phyloP scores from a whole-genome alignment of 2,113 vertebrate genomes.

The Leiothrix lutea region DNA sequence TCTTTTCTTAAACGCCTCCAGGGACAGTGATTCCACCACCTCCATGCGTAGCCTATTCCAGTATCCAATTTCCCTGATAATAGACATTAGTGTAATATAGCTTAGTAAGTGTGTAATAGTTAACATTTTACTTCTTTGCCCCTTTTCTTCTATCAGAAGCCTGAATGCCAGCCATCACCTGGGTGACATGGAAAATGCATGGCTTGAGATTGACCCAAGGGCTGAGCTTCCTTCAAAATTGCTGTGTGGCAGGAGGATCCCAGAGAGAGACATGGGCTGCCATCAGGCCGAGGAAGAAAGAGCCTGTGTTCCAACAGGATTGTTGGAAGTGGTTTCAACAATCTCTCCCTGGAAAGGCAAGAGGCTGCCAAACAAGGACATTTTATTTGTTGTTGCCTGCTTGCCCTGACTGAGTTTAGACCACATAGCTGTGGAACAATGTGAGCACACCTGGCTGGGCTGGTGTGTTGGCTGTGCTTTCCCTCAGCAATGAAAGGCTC shows the following conservation, averaged over 20 bases:
- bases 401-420: background rate
- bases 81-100: background rate
- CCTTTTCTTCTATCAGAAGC: background rate
- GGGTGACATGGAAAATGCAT: background rate
- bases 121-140: background rate
- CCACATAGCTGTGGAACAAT: background rate
- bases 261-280: background rate
- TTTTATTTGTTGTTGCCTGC: constrained; percentile 14
- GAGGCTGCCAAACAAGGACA: background rate
- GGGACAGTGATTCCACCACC: background rate
- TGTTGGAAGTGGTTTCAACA: background rate
- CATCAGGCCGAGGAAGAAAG: background rate
- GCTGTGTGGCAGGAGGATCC: background rate
- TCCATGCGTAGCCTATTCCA: too few species aligned
- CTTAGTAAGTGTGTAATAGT: background rate
- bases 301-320: fast-evolving
- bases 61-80: background rate
- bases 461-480: background rate
- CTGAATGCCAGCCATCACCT: background rate
- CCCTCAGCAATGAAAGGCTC: background rate
- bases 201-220: background rate
- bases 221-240: background rate
- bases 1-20: background rate
- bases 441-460: background rate
- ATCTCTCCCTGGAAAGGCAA: background rate